These are phyloP conservation scores for Camponotus vicinus DNA, from an alignment of 1,140 invertebrate genomes.

Conservation along the genomic window DNA sequence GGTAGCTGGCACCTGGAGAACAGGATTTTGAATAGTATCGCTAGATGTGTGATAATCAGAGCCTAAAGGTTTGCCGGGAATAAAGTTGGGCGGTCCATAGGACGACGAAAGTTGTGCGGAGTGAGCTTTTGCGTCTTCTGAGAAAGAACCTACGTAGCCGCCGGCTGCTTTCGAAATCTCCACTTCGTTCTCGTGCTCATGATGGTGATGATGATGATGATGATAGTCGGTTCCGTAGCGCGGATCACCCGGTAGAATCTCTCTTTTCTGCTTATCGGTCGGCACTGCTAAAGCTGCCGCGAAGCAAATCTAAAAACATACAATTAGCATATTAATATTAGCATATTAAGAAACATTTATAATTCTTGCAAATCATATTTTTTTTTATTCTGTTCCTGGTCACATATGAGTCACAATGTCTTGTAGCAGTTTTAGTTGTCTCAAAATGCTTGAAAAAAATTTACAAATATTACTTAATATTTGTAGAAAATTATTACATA, in stretches of 20 bases:
- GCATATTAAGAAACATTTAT: too few relatives aligned
- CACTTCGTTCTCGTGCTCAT: conserved; percentile 53
- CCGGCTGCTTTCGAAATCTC: conserved; percentile 50
- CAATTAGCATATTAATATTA: background rate
- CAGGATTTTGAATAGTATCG: background rate
- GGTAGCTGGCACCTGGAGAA: background rate
- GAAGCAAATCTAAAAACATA: conserved; percentile 74
- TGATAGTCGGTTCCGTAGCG: conserved; percentile 78
- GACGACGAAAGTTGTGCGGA: conserved; percentile 7
- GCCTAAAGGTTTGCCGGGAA: conserved; percentile 47
- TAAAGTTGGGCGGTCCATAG: conserved; percentile 69
- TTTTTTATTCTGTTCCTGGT: too few relatives aligned
- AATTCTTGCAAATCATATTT: too few relatives aligned
- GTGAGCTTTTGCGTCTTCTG: conserved; percentile 19
- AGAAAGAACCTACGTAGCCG: conserved; percentile 60
- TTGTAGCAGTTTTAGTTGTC: too few relatives aligned
- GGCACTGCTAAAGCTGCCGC: conserved; percentile 69
- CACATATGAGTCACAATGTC: too few relatives aligned
- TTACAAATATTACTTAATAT: too few relatives aligned
- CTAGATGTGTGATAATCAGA: background rate
- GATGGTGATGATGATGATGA: conserved; percentile 71
- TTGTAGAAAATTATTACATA: too few relatives aligned
- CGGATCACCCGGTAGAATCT: conserved; percentile 81
- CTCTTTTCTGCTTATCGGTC: conserved; percentile 68
- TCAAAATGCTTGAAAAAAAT: too few relatives aligned